Evolutionary conservation across 1,140 invertebrate species (phyloP).

Genomic region (Ditylenchus dipsaci): DNA sequence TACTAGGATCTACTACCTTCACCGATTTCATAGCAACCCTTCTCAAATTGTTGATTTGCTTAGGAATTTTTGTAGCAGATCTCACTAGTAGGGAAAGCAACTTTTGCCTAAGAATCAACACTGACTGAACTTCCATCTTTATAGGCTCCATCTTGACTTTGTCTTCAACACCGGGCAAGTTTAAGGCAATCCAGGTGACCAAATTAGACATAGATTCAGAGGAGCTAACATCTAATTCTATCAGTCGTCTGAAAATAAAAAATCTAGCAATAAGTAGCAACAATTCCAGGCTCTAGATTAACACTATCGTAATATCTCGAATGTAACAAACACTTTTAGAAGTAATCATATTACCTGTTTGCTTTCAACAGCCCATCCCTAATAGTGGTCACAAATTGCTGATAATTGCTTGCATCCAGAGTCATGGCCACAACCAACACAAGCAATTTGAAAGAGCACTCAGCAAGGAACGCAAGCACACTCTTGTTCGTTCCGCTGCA

Average conservation of each 20-base stretch:
- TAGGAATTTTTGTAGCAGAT: background rate
- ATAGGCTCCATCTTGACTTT: background rate
- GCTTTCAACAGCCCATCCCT: no score
- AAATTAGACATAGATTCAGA: background rate
- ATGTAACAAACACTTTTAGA: no score
- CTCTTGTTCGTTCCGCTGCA: background rate
- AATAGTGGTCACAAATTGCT: no score
- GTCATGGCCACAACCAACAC: background rate
- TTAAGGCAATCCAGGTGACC: background rate
- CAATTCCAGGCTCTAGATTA: no score
- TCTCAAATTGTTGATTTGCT: constrained; percentile 4
- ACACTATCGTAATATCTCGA: no score
- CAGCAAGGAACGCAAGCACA: background rate
- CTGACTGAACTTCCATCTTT: background rate
- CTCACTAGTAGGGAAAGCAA: background rate
- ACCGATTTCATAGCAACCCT: constrained; percentile 14
- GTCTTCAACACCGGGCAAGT: background rate
- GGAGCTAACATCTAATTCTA: background rate
- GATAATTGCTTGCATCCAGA: background rate
- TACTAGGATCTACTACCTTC: constrained; percentile 25
- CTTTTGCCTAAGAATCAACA: background rate
- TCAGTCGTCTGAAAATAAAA: background rate
- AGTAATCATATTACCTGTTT: no score
- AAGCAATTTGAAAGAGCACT: background rate
- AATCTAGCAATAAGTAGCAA: no score